phyloP scores from a whole-genome alignment of 2,888 invertebrate species.

The Xylocampa areola region DNA sequence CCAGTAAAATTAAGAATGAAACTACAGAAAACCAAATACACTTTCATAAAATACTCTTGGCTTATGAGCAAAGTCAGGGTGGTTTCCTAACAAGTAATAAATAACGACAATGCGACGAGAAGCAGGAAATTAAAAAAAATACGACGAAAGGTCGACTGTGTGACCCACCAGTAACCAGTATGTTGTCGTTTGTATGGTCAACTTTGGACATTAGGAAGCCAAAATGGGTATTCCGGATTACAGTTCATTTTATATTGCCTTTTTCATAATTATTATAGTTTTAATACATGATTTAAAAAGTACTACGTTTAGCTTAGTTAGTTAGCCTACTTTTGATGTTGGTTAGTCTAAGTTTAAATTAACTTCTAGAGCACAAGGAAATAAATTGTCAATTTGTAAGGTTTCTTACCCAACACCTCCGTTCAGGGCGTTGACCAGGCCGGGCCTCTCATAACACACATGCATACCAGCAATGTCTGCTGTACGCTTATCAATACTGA shows the following conservation, averaged over 20 bases:
- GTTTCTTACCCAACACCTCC: slow-evolving; percentile 82
- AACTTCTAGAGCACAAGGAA: background rate
- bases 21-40: slow-evolving; percentile 12
- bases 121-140: slow-evolving; percentile 53
- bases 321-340: too few relatives aligned
- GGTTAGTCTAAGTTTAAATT: too few relatives aligned
- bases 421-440: slow-evolving; percentile 85
- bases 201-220: slow-evolving; percentile 20
- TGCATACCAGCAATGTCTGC: slow-evolving; percentile 83
- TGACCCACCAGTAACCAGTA: slow-evolving; percentile 25
- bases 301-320: background rate
- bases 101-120: slow-evolving; percentile 52
- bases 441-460: slow-evolving; percentile 88
- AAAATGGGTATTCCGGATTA: slow-evolving; percentile 5
- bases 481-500: slow-evolving; percentile 71
- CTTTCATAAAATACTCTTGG: slow-evolving; percentile 27
- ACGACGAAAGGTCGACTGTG: slow-evolving; percentile 30
- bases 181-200: slow-evolving; percentile 20
- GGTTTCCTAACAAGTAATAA: slow-evolving; percentile 51
- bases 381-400: slow-evolving; percentile 27
- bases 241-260: background rate
- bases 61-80: slow-evolving; percentile 27
- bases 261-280: background rate
- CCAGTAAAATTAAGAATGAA: slow-evolving; percentile 14
- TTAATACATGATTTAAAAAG: background rate